phyloP scores from a whole-genome alignment of 2,113 vertebrate genomes.

The Paraplagusia blochii region DNA sequence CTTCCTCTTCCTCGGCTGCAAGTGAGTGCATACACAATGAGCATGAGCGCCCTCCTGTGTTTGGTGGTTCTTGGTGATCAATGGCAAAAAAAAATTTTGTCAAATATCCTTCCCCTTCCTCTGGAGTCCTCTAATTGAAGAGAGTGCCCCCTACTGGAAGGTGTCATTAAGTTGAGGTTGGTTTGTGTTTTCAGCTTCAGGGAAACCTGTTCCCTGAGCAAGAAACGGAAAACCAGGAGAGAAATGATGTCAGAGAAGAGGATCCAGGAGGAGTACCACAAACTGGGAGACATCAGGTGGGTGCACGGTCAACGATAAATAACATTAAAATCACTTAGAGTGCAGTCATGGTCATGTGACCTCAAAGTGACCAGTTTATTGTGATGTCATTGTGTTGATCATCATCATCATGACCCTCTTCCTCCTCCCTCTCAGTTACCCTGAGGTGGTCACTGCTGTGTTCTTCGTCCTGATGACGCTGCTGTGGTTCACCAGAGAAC shows the following conservation, averaged over 20 bases:
- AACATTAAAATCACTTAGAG: no score
- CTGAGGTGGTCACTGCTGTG: conserved; percentile 92
- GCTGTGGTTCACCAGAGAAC: conserved; percentile 97
- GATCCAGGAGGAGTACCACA: conserved; percentile 93
- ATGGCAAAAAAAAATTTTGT: no score
- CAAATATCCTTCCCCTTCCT: background rate
- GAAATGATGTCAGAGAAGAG: conserved; percentile 91
- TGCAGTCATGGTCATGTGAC: no score
- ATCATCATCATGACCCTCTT: conserved; percentile 4
- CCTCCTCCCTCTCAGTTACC: conserved; percentile 79
- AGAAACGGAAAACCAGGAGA: conserved; percentile 91
- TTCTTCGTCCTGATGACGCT: conserved; percentile 97
- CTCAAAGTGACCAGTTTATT: no score
- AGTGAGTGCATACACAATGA: conserved; percentile 79
- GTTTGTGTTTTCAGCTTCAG: conserved; percentile 80
- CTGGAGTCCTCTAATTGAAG: background rate
- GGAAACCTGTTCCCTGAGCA: conserved; percentile 96
- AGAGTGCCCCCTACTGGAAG: background rate
- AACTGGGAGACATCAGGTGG: conserved; percentile 90
- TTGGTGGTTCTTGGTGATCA: no score
- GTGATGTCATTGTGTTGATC: background rate
- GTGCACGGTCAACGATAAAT: background rate
- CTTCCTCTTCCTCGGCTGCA: conserved; percentile 96
- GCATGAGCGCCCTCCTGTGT: background rate
- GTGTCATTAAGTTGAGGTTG: background rate